A percentile compares a stretch with the other conserved stretches of the same genome.
phyloP scores from a whole-genome alignment of 2,797 vertebrate genomes.

The Siniperca undulata region DNA sequence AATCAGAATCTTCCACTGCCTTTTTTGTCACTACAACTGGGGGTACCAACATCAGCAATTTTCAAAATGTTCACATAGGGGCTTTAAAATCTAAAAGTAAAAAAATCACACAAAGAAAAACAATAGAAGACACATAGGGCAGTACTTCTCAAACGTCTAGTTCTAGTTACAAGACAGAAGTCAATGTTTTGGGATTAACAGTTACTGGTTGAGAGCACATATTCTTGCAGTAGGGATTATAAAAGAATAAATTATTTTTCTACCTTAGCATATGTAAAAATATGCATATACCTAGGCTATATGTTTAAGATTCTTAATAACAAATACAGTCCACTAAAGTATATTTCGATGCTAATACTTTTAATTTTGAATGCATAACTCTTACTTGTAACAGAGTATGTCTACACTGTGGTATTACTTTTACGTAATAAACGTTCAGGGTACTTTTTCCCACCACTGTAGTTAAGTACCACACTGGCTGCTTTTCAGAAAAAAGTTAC shows the following conservation, averaged over 20 bases:
- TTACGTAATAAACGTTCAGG: not conserved
- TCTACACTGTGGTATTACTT: no score
- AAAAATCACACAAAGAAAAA: not conserved
- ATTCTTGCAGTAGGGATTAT: no score
- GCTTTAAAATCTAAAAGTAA: no score
- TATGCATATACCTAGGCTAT: not conserved
- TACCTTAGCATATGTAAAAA: not conserved
- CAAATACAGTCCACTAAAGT: not conserved
- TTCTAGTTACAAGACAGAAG: not conserved
- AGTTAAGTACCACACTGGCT: not conserved
- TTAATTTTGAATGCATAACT: no score
- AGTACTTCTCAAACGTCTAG: not conserved
- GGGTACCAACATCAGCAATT: not conserved
- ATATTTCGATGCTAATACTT: no score
- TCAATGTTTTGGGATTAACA: not conserved
- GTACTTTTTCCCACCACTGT: not conserved
- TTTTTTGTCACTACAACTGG: not conserved
- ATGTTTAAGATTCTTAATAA: not conserved
- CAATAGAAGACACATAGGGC: not conserved
- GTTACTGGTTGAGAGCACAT: not conserved
- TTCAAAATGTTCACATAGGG: not conserved
- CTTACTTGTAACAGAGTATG: not conserved
- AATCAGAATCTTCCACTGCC: not conserved
- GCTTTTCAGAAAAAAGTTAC: no score
- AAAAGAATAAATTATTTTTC: no score